Evolutionary conservation across 2,113 vertebrate genomes (phyloP).

Genomic region (Charina bottae): DNA sequence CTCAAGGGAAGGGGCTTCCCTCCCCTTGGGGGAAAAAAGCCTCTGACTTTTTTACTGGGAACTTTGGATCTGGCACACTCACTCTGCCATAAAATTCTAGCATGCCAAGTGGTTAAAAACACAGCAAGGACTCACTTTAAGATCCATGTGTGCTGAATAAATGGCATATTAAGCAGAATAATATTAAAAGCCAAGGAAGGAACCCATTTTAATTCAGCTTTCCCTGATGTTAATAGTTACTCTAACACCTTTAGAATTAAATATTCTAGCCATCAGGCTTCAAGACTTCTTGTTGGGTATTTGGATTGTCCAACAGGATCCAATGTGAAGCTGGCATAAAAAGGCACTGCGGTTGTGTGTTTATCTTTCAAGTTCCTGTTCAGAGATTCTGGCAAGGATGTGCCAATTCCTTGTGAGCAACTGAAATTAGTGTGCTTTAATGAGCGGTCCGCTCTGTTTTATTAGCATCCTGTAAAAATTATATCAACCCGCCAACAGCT

Average conservation of each 20-base stretch:
- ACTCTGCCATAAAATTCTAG: background rate
- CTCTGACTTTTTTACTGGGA: too few species aligned
- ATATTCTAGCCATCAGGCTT: slow-evolving; percentile 46
- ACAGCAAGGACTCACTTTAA: background rate
- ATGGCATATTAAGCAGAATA: background rate
- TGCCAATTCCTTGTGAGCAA: slow-evolving; percentile 60
- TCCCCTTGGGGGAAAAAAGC: background rate
- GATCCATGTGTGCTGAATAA: background rate
- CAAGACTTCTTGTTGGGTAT: slow-evolving; percentile 35
- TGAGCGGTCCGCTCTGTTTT: slow-evolving; percentile 29
- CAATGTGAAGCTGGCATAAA: slow-evolving; percentile 31
- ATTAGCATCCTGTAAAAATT: slow-evolving; percentile 50
- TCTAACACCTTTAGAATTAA: slow-evolving; percentile 50
- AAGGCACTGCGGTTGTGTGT: slow-evolving; percentile 18
- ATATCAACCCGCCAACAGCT: slow-evolving; percentile 29
- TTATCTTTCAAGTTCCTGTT: slow-evolving; percentile 48
- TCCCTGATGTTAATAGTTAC: slow-evolving; percentile 29
- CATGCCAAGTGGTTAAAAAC: background rate
- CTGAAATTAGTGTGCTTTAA: slow-evolving; percentile 56
- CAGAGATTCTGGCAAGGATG: slow-evolving; percentile 54
- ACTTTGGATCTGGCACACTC: too few species aligned
- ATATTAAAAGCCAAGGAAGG: slow-evolving; percentile 1
- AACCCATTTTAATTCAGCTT: slow-evolving; percentile 19
- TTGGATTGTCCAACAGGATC: slow-evolving; percentile 33
- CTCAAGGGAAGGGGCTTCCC: background rate